Evolutionary conservation across 2,888 invertebrate species (phyloP).

Genomic region (Eupithecia subumbrata): DNA sequence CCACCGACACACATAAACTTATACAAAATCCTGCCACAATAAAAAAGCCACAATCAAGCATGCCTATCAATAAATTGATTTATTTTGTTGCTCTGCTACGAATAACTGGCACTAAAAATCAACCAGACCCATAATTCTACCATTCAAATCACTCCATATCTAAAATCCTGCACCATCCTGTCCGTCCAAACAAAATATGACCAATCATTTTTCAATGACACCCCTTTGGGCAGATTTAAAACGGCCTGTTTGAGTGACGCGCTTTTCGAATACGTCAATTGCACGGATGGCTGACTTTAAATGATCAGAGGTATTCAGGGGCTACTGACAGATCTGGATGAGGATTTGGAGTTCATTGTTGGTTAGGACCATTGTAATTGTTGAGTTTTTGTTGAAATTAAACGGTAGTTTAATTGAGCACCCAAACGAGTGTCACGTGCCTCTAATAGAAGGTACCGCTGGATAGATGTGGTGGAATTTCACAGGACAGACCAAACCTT

Average conservation of each 20-base stretch:
- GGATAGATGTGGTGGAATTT: neutral
- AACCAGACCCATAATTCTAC: neutral
- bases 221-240: slow-evolving; percentile 64
- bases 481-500: neutral
- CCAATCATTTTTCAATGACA: slow-evolving; percentile 72
- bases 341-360: slow-evolving; percentile 3
- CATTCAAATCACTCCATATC: slow-evolving; percentile 10
- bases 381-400: neutral
- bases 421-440: neutral
- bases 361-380: neutral
- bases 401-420: neutral
- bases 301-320: slow-evolving; percentile 59
- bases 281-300: slow-evolving; percentile 61
- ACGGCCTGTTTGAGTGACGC: slow-evolving; percentile 63
- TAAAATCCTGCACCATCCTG: slow-evolving; percentile 24
- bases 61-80: neutral
- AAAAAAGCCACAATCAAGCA: neutral
- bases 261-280: slow-evolving; percentile 71
- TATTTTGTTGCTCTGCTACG: neutral
- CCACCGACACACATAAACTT: neutral
- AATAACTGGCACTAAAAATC: neutral
- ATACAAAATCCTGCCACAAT: neutral
- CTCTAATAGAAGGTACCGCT: neutral
- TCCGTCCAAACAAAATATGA: slow-evolving; percentile 45
- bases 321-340: slow-evolving; percentile 48